Evolutionary conservation across 2,888 invertebrate genomes (phyloP).

Genomic region (Synergus umbraculus): DNA sequence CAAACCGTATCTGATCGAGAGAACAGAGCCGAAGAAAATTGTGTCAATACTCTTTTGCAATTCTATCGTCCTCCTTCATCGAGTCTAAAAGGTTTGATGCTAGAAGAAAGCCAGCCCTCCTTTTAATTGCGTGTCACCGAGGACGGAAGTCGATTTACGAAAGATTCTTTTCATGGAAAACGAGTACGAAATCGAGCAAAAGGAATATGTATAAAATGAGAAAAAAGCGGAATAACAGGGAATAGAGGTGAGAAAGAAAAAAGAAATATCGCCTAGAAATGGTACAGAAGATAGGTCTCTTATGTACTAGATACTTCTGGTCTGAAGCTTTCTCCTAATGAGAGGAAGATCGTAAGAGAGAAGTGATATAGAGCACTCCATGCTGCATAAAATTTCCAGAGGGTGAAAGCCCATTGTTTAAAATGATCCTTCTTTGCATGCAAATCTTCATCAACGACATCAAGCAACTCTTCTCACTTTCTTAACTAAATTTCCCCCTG

Average conservation of each 20-base stretch:
- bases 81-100: slow-evolving; percentile 38
- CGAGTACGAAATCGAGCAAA: slow-evolving; percentile 13
- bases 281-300: slow-evolving; percentile 48
- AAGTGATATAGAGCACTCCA: slow-evolving; percentile 42
- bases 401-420: slow-evolving; percentile 56
- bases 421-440: slow-evolving; percentile 56
- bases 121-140: slow-evolving; percentile 36
- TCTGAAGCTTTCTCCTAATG: slow-evolving; percentile 53
- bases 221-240: slow-evolving; percentile 45
- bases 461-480: slow-evolving; percentile 50
- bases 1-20: slow-evolving; percentile 10
- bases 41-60: slow-evolving; percentile 36
- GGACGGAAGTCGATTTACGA: slow-evolving; percentile 36
- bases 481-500: neutral
- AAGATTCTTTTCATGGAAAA: slow-evolving; percentile 29
- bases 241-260: slow-evolving; percentile 45
- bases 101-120: slow-evolving; percentile 15
- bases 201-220: slow-evolving; percentile 33
- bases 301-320: slow-evolving; percentile 49
- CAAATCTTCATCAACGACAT: slow-evolving; percentile 47
- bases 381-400: slow-evolving; percentile 51
- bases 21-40: slow-evolving; percentile 35
- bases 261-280: slow-evolving; percentile 44
- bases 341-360: slow-evolving; percentile 48
- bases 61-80: slow-evolving; percentile 36